A percentile compares a stretch with the other conserved stretches of the same genome.
phyloP scores from a whole-genome alignment of 2,797 vertebrate species.

The Cheirogaleus major region DNA sequence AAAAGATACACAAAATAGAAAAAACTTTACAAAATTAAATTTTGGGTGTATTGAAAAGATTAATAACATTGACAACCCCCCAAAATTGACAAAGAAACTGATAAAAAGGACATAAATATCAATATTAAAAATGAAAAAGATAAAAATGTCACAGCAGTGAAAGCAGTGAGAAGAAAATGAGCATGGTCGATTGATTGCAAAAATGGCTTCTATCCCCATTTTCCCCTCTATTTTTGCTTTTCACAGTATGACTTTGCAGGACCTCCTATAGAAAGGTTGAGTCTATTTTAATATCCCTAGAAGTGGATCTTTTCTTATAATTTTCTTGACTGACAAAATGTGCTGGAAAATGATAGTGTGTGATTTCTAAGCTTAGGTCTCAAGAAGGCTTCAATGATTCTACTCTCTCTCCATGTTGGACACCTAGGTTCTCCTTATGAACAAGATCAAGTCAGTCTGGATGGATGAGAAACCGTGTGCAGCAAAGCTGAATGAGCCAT shows the following conservation, averaged over 20 bases:
- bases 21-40: background rate
- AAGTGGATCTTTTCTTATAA: background rate
- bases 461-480: background rate
- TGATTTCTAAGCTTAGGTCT: background rate
- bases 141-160: background rate
- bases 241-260: background rate
- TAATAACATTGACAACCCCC: background rate
- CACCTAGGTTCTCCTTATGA: background rate
- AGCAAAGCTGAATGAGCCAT: background rate
- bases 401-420: background rate
- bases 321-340: background rate
- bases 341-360: background rate
- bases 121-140: background rate
- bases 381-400: background rate
- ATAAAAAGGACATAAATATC: background rate
- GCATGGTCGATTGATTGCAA: background rate
- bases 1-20: background rate
- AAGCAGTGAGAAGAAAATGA: background rate
- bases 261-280: background rate
- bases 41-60: background rate
- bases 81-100: background rate
- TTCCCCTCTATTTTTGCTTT: background rate
- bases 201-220: background rate
- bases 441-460: background rate
- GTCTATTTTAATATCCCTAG: background rate